Conservation (phyloP, 2,888 invertebrate genomes). For the Diaphora mendica region DNA sequence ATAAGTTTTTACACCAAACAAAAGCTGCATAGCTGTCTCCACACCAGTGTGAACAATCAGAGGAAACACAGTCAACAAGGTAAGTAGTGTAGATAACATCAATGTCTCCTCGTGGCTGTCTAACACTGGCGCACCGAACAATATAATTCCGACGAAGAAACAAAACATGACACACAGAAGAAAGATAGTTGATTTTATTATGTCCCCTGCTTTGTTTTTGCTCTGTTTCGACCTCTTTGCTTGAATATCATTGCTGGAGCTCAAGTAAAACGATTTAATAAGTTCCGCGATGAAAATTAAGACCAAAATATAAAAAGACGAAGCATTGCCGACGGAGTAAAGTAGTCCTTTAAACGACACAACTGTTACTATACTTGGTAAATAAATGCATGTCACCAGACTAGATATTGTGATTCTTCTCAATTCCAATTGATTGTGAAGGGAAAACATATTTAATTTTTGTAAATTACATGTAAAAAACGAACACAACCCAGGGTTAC, state of each 20-base stretch:
- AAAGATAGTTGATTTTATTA: conserved; percentile 81
- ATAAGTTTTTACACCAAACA: conserved; percentile 83
- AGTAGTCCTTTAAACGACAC: conserved; percentile 86
- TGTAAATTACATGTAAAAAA: not conserved
- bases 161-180: conserved; percentile 78
- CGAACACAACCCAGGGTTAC: not conserved
- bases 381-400: conserved; percentile 88
- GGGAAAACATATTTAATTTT: conserved; percentile 67
- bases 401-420: conserved; percentile 81
- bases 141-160: conserved; percentile 87
- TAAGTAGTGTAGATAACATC: conserved; percentile 88
- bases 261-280: conserved; percentile 83
- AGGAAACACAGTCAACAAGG: conserved; percentile 88
- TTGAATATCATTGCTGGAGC: conserved; percentile 67
- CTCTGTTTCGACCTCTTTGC: conserved; percentile 73
- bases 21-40: conserved; percentile 83
- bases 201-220: conserved; percentile 78
- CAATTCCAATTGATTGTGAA: conserved; percentile 75
- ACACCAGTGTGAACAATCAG: conserved; percentile 87
- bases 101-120: conserved; percentile 89
- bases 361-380: conserved; percentile 85
- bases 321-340: conserved; percentile 87
- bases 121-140: conserved; percentile 90
- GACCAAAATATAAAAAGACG: conserved; percentile 77
- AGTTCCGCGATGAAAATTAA: conserved; percentile 84